Percentiles rank a stretch among this genome's conserved stretches.
Evolutionary conservation across 2,888 invertebrate genomes (phyloP).

Genomic region (Ochropleura plecta): DNA sequence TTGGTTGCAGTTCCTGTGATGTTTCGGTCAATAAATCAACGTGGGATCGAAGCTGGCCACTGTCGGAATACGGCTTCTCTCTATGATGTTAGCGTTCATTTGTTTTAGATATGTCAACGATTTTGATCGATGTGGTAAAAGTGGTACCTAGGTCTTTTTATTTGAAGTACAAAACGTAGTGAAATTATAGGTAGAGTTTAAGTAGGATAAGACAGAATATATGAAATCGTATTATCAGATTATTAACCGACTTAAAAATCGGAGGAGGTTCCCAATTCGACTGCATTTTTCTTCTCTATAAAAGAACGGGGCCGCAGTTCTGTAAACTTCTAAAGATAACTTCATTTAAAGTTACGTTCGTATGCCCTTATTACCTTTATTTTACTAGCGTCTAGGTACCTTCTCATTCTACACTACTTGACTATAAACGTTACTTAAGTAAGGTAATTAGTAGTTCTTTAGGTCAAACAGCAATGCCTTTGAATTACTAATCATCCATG

Average conservation of each 20-base stretch:
- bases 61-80: neutral
- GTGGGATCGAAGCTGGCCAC: neutral
- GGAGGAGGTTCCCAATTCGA: too few species aligned
- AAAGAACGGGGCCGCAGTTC: neutral
- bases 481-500: slow-evolving; percentile 64
- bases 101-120: slow-evolving; percentile 7
- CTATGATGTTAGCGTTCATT: slow-evolving; percentile 1
- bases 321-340: neutral
- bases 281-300: neutral
- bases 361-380: neutral
- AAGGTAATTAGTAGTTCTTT: slow-evolving; percentile 30
- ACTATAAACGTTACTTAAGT: slow-evolving; percentile 22
- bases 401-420: neutral
- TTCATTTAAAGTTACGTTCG: neutral
- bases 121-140: neutral
- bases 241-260: neutral
- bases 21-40: slow-evolving; percentile 35
- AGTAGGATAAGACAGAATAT: neutral
- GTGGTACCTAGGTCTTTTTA: too few species aligned
- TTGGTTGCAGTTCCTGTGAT: slow-evolving; percentile 46
- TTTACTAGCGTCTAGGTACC: slow-evolving; percentile 6
- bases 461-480: slow-evolving; percentile 35
- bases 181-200: too few species aligned
- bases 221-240: neutral
- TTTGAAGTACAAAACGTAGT: too few species aligned